Evolutionary conservation across 1,140 invertebrate species (phyloP).

Genomic region (Calliopsis andreniformis): DNA sequence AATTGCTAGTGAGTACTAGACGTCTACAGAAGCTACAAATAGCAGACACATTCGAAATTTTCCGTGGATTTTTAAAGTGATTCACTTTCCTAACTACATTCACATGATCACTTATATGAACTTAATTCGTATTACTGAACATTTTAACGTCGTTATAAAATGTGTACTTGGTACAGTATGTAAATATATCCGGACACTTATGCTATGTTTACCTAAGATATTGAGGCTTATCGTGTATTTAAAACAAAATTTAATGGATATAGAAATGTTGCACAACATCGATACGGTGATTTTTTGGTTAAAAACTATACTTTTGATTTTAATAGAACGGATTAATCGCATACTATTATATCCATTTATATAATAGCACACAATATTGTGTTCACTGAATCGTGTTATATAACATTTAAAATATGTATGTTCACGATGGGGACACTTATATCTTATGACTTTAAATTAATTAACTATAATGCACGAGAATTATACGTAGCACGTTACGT

Average conservation of each 20-base stretch:
- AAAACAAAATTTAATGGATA: constrained; percentile 1
- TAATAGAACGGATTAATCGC: background rate
- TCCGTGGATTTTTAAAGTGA: constrained; percentile 23
- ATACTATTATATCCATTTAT: no score
- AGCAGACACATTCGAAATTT: constrained; percentile 30
- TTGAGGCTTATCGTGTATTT: background rate
- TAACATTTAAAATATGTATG: background rate
- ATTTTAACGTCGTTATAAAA: constrained; percentile 36
- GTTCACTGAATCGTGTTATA: background rate
- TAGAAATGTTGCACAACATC: background rate
- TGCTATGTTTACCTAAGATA: background rate
- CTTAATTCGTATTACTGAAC: constrained; percentile 29
- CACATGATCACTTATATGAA: constrained; percentile 25
- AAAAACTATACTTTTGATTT: background rate
- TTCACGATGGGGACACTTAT: background rate
- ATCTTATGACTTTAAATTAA: background rate
- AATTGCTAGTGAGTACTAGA: constrained; percentile 66
- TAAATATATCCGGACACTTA: constrained; percentile 13
- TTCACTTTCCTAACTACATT: constrained; percentile 33
- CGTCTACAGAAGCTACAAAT: constrained; percentile 52
- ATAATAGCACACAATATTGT: background rate
- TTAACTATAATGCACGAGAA: constrained; percentile 22
- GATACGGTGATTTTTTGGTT: constrained; percentile 4
- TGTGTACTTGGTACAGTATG: background rate
- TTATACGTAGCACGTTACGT: background rate